phyloP scores from a whole-genome alignment of 2,797 vertebrate species.

The Urophycis tenuis region DNA sequence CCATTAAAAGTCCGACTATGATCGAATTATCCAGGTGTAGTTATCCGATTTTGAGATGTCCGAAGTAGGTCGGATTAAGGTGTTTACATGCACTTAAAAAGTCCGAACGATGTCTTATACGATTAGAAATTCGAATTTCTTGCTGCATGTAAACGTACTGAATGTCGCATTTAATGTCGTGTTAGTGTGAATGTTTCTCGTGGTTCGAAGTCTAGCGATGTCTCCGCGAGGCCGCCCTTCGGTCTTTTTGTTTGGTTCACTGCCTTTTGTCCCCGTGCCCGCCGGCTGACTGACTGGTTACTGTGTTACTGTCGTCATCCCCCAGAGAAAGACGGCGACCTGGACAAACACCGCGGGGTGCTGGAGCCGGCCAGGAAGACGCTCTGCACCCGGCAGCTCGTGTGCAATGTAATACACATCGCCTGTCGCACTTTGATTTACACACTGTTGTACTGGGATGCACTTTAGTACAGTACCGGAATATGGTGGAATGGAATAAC shows the following conservation, averaged over 20 bases:
- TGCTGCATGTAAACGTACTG: too few relatives aligned
- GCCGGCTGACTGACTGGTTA: slow-evolving; percentile 14
- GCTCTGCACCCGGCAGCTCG: slow-evolving; percentile 72
- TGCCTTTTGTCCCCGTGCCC: slow-evolving; percentile 10
- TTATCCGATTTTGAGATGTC: too few relatives aligned
- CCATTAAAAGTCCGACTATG: too few relatives aligned
- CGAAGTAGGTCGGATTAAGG: too few relatives aligned
- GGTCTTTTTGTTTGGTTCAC: slow-evolving; percentile 7
- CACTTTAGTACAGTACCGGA: neutral
- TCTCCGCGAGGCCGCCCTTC: neutral
- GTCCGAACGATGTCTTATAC: too few relatives aligned
- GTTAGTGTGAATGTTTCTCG: neutral
- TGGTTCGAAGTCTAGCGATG: neutral
- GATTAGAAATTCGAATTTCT: too few relatives aligned
- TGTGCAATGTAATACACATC: slow-evolving; percentile 73
- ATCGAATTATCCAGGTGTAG: too few relatives aligned
- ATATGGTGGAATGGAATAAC: neutral
- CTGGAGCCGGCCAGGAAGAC: slow-evolving; percentile 80
- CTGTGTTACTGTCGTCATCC: slow-evolving; percentile 41
- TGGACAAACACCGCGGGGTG: slow-evolving; percentile 76
- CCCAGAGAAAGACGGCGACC: slow-evolving; percentile 80
- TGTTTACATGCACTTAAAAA: too few relatives aligned
- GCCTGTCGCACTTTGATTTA: neutral
- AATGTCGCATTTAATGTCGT: neutral
- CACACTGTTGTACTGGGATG: neutral